Evolutionary conservation across 2,888 invertebrate species (phyloP).

Genomic region (Masnerella sp.): DNA sequence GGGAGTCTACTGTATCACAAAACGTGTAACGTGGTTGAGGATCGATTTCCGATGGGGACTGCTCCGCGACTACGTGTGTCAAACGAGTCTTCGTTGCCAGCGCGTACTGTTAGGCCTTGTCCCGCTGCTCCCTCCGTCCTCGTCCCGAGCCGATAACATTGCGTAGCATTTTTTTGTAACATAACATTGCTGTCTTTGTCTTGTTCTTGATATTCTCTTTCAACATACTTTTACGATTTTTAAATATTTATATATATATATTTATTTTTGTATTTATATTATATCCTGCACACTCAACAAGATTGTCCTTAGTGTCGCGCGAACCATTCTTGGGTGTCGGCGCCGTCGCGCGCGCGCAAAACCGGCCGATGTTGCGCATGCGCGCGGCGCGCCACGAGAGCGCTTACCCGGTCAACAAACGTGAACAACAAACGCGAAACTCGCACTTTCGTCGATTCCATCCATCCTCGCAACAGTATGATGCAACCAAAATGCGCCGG

Average conservation of each 20-base stretch:
- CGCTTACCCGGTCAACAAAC: conserved; percentile 41
- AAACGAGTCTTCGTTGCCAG: conserved; percentile 40
- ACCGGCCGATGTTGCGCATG: too few relatives aligned
- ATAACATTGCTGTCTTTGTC: conserved; percentile 19
- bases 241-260: conserved; percentile 34
- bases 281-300: conserved; percentile 51
- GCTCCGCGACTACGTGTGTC: conserved; percentile 8
- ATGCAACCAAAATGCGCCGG: conserved; percentile 66
- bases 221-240: conserved; percentile 34
- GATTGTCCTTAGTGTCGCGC: conserved; percentile 45
- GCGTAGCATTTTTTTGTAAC: conserved; percentile 31
- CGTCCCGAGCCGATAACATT: conserved; percentile 56
- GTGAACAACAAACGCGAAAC: conserved; percentile 39
- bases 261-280: conserved; percentile 37
- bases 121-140: conserved; percentile 48
- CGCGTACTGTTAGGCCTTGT: conserved; percentile 55
- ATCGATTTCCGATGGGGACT: conserved; percentile 26
- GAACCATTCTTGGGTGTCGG: too few relatives aligned
- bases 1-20: too few relatives aligned
- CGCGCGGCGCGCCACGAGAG: conserved; percentile 19
- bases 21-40: conserved; percentile 35
- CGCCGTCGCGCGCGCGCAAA: conserved; percentile 19
- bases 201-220: conserved; percentile 31
- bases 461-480: conserved; percentile 64
- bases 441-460: conserved; percentile 15